These are phyloP conservation scores for Drosophila obscura DNA, from an alignment of 1,140 invertebrate species.

Conservation along the genomic window DNA sequence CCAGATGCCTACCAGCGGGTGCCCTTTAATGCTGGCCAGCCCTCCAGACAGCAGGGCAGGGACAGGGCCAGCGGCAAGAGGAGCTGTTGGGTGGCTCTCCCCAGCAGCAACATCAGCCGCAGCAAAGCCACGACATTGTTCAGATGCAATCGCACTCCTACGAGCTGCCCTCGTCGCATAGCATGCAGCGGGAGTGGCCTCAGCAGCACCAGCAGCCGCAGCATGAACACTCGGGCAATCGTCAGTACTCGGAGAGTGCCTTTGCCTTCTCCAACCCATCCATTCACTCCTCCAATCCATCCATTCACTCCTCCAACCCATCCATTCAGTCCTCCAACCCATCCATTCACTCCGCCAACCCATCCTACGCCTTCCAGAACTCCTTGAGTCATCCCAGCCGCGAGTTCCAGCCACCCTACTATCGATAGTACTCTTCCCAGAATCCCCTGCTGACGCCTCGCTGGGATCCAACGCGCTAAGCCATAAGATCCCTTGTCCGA, in stretches of 20 bases:
- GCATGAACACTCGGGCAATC: not conserved
- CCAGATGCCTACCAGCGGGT: constrained; percentile 44
- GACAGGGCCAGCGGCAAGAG: not conserved
- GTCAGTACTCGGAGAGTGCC: constrained; percentile 18
- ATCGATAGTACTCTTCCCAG: constrained; percentile 4
- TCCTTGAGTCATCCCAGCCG: constrained; percentile 42
- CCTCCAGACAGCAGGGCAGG: not conserved
- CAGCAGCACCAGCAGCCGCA: constrained; percentile 6
- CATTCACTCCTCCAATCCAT: not conserved
- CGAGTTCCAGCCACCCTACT: constrained; percentile 63
- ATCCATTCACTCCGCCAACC: not conserved
- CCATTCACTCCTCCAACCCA: not conserved
- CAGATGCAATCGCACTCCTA: constrained; percentile 71
- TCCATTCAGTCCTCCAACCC: not conserved
- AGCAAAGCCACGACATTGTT: constrained; percentile 7
- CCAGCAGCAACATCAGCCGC: not conserved
- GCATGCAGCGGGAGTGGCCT: constrained; percentile 29
- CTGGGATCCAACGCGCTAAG: no score
- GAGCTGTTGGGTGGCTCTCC: constrained; percentile 19
- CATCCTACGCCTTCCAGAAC: not conserved
- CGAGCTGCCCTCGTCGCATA: constrained; percentile 45
- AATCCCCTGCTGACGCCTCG: no score
- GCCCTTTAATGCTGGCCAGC: constrained; percentile 14
- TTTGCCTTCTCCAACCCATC: constrained; percentile 4
- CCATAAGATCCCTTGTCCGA: no score